A percentile compares a stretch with the other conserved stretches of the same genome.
phyloP scores from a whole-genome alignment of 1,140 invertebrate species.

The Drosophila setifemur region DNA sequence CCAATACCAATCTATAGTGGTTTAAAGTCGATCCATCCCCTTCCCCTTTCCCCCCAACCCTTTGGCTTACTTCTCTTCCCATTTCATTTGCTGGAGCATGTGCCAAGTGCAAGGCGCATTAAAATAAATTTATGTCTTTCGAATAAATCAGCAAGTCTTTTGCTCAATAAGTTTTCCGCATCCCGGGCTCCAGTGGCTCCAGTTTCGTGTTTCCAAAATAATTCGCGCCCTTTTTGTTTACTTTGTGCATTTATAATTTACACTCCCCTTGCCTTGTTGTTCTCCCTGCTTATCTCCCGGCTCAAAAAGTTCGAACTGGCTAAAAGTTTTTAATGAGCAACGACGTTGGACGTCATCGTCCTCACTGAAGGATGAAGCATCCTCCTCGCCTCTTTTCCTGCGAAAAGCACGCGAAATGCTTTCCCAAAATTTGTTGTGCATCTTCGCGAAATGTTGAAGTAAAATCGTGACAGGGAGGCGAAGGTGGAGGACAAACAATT shows the following conservation, averaged over 20 bases:
- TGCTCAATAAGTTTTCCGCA: constrained; percentile 1
- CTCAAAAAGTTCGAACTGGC: constrained; percentile 67
- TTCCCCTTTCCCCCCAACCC: not conserved
- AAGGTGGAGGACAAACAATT: constrained; percentile 35
- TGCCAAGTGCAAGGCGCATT: not conserved
- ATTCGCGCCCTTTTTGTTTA: constrained; percentile 38
- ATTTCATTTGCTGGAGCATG: constrained; percentile 9
- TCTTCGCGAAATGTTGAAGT: constrained; percentile 23
- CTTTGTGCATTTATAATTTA: constrained; percentile 71
- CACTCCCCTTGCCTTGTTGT: constrained; percentile 41
- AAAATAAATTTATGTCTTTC: constrained; percentile 10
- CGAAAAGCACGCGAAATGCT: constrained; percentile 33
- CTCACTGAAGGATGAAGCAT: no score
- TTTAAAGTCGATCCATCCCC: no score
- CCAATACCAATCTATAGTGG: constrained; percentile 5
- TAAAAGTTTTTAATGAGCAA: constrained; percentile 75
- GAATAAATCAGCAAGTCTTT: constrained; percentile 12
- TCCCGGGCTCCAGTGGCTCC: no score
- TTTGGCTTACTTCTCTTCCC: constrained; percentile 11
- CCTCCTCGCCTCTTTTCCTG: not conserved
- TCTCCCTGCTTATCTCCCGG: constrained; percentile 62
- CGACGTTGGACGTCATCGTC: constrained; percentile 67
- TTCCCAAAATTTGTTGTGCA: constrained; percentile 44
- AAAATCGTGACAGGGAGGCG: constrained; percentile 20
- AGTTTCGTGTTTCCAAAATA: constrained; percentile 47